Evolutionary conservation across 2,888 invertebrate genomes (phyloP).

Genomic region (Saturnia japonica): DNA sequence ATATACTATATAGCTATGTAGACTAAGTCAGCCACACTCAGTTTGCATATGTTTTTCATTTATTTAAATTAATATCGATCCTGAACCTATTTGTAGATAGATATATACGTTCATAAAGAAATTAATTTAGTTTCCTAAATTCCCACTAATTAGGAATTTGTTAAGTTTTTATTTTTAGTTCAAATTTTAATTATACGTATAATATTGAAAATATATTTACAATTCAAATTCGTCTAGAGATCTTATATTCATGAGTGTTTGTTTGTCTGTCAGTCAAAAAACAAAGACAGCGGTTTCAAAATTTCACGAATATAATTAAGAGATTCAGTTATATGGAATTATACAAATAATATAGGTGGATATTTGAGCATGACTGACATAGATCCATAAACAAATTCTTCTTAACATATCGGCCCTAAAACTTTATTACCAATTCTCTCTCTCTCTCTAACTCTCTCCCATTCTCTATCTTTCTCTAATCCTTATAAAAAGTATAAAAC

Average conservation of each 20-base stretch:
- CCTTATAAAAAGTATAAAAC: slow-evolving; percentile 37
- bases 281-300: no score
- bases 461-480: neutral
- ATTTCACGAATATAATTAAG: neutral
- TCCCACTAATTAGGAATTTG: no score
- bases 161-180: no score
- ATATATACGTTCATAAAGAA: no score
- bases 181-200: neutral
- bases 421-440: neutral
- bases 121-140: no score
- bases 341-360: neutral
- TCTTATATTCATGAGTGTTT: no score
- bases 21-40: neutral
- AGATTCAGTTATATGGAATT: neutral
- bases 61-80: neutral
- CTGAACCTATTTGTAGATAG: neutral
- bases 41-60: neutral
- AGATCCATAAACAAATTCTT: neutral
- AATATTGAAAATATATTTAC: neutral
- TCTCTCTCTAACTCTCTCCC: neutral
- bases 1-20: neutral
- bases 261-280: no score
- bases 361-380: neutral
- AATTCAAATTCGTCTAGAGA: no score
- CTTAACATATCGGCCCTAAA: neutral